A percentile compares a stretch with the other conserved stretches of the same genome.
Evolutionary conservation across 2,888 invertebrate genomes (phyloP).

Genomic region (Dioctria rufipes): DNA sequence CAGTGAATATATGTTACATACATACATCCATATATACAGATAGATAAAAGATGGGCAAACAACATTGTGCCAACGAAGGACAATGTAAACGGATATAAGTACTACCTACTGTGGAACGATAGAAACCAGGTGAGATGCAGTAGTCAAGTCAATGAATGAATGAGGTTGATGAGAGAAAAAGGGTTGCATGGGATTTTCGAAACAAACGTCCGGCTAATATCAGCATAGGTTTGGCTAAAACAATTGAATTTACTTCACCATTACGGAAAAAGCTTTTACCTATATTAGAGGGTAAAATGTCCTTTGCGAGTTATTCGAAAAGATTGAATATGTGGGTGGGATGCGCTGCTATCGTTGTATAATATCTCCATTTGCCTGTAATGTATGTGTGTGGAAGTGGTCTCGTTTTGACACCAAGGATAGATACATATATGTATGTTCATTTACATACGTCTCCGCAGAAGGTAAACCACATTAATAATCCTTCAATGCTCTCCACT

Average conservation of each 20-base stretch:
- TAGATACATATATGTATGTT: neutral
- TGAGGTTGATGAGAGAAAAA: neutral
- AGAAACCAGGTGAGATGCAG: neutral
- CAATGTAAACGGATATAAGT: neutral
- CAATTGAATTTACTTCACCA: conserved; percentile 14
- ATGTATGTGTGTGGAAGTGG: neutral
- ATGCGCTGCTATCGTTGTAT: neutral
- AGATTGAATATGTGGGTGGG: neutral
- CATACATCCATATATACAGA: neutral
- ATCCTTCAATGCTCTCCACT: neutral
- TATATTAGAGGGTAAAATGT: conserved; percentile 24
- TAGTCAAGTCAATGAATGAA: neutral
- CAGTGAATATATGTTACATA: neutral
- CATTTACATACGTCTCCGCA: neutral
- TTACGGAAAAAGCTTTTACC: conserved; percentile 17
- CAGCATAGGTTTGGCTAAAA: neutral
- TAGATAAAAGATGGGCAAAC: neutral
- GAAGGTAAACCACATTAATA: conserved; percentile 4
- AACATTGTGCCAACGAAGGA: neutral
- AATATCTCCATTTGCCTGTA: too few species aligned
- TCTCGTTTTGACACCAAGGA: neutral
- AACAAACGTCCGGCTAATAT: neutral
- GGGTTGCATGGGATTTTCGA: neutral
- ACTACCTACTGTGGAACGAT: neutral
- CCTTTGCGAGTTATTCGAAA: neutral